Evolutionary conservation across 2,113 vertebrate genomes (phyloP), one percentile per base, ranked within the genome.

Genomic region (Accipiter virgatus): DNA sequence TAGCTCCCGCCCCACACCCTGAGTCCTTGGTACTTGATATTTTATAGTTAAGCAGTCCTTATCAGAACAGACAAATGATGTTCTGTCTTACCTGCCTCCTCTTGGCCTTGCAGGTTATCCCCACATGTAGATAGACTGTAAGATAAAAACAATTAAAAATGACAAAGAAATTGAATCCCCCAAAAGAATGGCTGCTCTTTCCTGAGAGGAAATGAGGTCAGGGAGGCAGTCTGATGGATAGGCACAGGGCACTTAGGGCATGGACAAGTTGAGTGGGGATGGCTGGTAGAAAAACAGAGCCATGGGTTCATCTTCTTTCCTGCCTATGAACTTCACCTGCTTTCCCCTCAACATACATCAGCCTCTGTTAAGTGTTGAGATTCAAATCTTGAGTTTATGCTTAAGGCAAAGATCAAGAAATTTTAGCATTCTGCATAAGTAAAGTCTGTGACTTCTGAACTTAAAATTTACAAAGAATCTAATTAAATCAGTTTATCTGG

Each of bases 31-130:
- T 50, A 13, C 38, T 74, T 80, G 58, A 8, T 63, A 72, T 53
- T 81, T 78, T 84, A 38, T 40, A 26, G 6, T 27, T 72, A 67
- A 80, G 20, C 13, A 53, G 16, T 31, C 29, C n/a, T 78, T 66
- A 67, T 21, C 40, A 63, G 13, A 90, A 86, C 62, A 18, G 3
- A 61, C 26, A n/a, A 81, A 87, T 13, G 1, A 26, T 18, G 18
- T 63, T 93, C 18, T 66, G 5, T 88, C 95, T 97, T 98, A 97
- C 94, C 90, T 66, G 63, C 34, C 43, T 83, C 52, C 31, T 91
- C 31, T 40, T 73, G 36, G 66, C 34, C 67, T 91, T 29, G 14
- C 32, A 79, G 82, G 5, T 95, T 75, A 86, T 87, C 87, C 34
- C 50, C 62, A 62, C 65, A 88, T 82, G 15, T 55, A 82, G 88